phyloP scores from a whole-genome alignment of 2,888 invertebrate genomes.

The Parnassius smintheus region DNA sequence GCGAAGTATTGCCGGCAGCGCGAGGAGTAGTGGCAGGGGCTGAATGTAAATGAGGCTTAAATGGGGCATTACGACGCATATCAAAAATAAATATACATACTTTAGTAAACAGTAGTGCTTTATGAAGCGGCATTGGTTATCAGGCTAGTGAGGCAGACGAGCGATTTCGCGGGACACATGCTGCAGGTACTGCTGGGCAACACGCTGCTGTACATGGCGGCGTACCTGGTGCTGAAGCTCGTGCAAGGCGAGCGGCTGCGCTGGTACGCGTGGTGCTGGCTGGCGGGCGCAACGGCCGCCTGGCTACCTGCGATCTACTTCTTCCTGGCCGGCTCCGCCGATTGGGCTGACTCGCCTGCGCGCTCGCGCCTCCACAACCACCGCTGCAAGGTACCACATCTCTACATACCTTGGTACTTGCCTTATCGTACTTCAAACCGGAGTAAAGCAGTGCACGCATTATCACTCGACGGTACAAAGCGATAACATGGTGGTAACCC shows the following conservation, averaged over 20 bases:
- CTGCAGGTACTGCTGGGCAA: slow-evolving; percentile 91
- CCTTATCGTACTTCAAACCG: too few species aligned
- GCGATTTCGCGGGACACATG: slow-evolving; percentile 91
- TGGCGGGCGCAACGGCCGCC: slow-evolving; percentile 82
- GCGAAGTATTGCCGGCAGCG: too few species aligned
- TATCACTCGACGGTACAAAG: too few species aligned
- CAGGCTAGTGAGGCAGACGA: slow-evolving; percentile 79
- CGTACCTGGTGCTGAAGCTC: slow-evolving; percentile 93
- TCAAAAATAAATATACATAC: too few species aligned
- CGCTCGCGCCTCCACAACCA: slow-evolving; percentile 82
- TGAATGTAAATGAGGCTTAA: too few species aligned
- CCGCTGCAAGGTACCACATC: slow-evolving; percentile 61
- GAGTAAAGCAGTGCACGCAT: too few species aligned
- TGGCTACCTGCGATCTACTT: slow-evolving; percentile 87
- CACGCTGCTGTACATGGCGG: slow-evolving; percentile 89
- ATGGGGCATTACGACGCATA: too few species aligned
- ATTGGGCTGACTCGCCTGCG: slow-evolving; percentile 83
- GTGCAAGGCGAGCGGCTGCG: slow-evolving; percentile 83
- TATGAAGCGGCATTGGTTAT: background rate
- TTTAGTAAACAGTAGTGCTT: too few species aligned
- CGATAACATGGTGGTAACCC: too few species aligned
- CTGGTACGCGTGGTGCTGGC: slow-evolving; percentile 83
- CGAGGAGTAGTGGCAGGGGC: too few species aligned
- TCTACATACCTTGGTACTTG: slow-evolving; percentile 6
- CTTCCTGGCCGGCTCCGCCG: slow-evolving; percentile 46